A percentile compares a stretch with the other conserved stretches of the same genome.
These are phyloP conservation scores for Capitulum mitella DNA, from an alignment of 2,888 invertebrate species.

Conservation along the genomic window DNA sequence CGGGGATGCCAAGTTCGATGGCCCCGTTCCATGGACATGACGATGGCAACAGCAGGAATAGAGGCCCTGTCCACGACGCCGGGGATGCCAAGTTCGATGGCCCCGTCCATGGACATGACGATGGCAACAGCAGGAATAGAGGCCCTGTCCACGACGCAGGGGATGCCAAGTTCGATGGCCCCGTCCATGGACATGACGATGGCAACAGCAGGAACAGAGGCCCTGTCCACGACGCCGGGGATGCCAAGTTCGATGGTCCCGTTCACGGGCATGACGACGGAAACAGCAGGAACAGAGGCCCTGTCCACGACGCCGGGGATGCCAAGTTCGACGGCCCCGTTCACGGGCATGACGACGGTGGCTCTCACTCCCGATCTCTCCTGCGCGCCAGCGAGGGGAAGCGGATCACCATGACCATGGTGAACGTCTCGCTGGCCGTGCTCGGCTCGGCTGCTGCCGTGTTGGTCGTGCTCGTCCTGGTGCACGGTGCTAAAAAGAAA, in stretches of 20 bases:
- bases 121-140: too few species aligned
- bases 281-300: neutral
- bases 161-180: too few species aligned
- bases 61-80: too few species aligned
- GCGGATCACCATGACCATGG: neutral
- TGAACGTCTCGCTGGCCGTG: neutral
- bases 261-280: neutral
- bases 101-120: too few species aligned
- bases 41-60: too few species aligned
- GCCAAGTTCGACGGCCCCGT: too few species aligned
- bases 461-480: neutral
- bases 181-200: neutral
- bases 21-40: too few species aligned
- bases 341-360: neutral
- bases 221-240: neutral
- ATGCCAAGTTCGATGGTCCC: neutral
- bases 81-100: too few species aligned
- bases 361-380: too few species aligned
- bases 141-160: too few species aligned
- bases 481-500: neutral
- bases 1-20: too few species aligned
- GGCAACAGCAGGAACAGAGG: neutral
- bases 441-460: neutral
- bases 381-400: neutral
- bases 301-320: neutral